Conservation (phyloP, 1,140 invertebrate genomes). For the Forficula auricularia region DNA sequence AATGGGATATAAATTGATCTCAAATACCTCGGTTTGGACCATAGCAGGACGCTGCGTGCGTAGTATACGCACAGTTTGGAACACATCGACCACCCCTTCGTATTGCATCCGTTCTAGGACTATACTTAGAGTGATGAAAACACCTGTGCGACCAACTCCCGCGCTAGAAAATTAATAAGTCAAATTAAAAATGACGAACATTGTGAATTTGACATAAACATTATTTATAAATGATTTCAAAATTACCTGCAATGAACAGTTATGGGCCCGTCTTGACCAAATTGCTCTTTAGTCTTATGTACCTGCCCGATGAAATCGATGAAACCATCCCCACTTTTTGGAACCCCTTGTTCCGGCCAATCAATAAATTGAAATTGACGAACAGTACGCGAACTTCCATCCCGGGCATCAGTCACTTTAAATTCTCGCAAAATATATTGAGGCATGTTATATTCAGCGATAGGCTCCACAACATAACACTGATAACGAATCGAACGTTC, state of each 20-base stretch:
- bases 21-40: constrained; percentile 90
- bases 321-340: constrained; percentile 93
- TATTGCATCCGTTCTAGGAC: constrained; percentile 98
- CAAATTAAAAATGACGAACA: no score
- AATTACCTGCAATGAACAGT: constrained; percentile 89
- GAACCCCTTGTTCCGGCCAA: constrained; percentile 96
- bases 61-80: constrained; percentile 94
- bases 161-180: constrained; percentile 38
- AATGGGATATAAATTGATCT: no score
- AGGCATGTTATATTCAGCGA: constrained; percentile 98
- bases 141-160: constrained; percentile 91
- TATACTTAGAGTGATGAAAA: constrained; percentile 94
- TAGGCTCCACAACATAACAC: constrained; percentile 95
- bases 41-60: constrained; percentile 95
- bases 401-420: constrained; percentile 86
- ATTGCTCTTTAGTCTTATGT: constrained; percentile 99
- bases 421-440: constrained; percentile 97
- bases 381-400: constrained; percentile 88
- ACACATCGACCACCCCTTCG: constrained; percentile 96
- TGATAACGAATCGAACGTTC: constrained; percentile 90
- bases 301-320: constrained; percentile 98
- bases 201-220: constrained; percentile 2
- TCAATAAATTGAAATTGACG: constrained; percentile 98
- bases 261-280: constrained; percentile 97
- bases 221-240: constrained; percentile 4